phyloP scores from a whole-genome alignment of 1,140 invertebrate genomes.

The Eriocheir sinensis region DNA sequence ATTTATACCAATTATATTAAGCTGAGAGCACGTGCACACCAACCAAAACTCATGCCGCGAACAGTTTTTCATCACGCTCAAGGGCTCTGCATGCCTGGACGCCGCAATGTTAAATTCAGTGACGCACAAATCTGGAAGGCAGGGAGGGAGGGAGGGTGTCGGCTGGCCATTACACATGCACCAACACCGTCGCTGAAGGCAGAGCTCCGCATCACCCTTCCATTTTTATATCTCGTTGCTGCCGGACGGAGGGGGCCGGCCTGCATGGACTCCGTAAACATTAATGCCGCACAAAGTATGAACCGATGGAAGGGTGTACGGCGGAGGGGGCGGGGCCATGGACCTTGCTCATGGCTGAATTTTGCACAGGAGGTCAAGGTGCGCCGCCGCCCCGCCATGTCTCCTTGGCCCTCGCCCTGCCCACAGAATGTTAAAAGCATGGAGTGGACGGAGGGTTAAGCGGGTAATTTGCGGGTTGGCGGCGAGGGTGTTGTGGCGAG shows the following conservation, averaged over 20 bases:
- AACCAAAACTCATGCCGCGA: too few relatives aligned
- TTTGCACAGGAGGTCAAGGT: constrained; percentile 56
- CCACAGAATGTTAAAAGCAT: constrained; percentile 56
- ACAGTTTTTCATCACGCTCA: too few relatives aligned
- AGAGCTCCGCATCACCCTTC: background rate
- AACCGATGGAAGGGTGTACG: constrained; percentile 29
- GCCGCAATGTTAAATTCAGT: too few relatives aligned
- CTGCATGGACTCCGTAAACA: too few relatives aligned
- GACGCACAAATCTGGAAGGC: background rate
- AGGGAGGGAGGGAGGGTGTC: background rate
- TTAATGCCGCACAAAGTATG: constrained; percentile 49
- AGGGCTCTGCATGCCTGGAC: too few relatives aligned
- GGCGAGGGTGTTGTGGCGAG: constrained; percentile 37
- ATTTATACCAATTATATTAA: too few relatives aligned
- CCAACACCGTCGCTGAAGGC: constrained; percentile 36
- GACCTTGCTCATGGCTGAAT: constrained; percentile 43
- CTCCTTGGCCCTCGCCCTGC: background rate
- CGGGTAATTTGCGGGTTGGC: constrained; percentile 43
- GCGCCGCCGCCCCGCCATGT: constrained; percentile 4
- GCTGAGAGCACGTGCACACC: too few relatives aligned
- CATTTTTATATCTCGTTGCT: constrained; percentile 46
- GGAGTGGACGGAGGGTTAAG: background rate
- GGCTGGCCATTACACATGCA: constrained; percentile 8
- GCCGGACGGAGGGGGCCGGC: too few relatives aligned
- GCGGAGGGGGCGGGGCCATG: background rate